Base-by-base conservation (phyloP, 2,888 invertebrate genomes). In the Pardosa pseudoannulata region DNA sequence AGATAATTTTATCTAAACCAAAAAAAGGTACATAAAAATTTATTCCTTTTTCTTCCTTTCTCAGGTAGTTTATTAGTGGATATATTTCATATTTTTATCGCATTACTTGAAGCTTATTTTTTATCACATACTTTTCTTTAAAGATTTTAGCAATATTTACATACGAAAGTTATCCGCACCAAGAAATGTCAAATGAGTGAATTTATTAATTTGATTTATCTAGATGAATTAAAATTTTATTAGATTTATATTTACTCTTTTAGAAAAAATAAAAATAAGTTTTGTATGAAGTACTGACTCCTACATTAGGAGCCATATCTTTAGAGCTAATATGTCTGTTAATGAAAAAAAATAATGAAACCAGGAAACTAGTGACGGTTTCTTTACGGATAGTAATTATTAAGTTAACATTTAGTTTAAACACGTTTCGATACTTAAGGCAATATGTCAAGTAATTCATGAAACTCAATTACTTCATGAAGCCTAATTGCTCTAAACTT, bases 341-440 rank as follows among this genome's bases (percentile, higher is more conserved):
- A n/a, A n/a, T n/a, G n/a, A n/a, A 56, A 23, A 56, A 56, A 46
- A 16, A 6, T 46, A 5, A 5, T 7, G 5, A 36, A 46, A 13
- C 16, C 46, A 6, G 46, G 9, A 9, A 46, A 46, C 46, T 2
- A 46, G 2, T 6, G 16, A 16, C 5, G 2, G 13, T 46, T 46
- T 16, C n/a, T n/a, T 16, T 46, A 16, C 13, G 5, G 6, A 56
- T 11, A 82, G 71, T 72, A 76, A 78, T 72, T 83, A 67, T 78
- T 67, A 67, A 79, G 73, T 74, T 85, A 79, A 85, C 85, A 79
- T 79, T 85, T 85, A 85, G 79, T 85, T 74, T 85, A 74, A 85
- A 85, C 85, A 79, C 79, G 75, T 87, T 80, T 79, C 71, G 76
- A 80, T 80, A 72, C 80, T 76, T 76, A 36, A 32, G 71, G 76